Percentiles rank a stretch among this genome's conserved stretches.
Conservation (phyloP, 2,888 invertebrate species). For the Dexiosoma caninum region DNA sequence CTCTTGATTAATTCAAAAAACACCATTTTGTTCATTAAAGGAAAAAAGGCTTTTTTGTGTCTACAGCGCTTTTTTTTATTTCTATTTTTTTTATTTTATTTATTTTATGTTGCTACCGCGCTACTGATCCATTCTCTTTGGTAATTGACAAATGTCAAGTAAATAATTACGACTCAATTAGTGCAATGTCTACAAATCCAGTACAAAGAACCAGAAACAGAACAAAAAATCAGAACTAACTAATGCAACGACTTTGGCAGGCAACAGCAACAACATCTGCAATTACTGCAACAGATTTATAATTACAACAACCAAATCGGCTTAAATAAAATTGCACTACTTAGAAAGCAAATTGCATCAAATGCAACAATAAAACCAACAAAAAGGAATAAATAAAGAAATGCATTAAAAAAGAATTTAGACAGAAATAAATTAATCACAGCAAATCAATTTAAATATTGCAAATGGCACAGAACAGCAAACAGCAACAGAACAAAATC, state of each 20-base stretch:
- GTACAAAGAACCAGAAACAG: not conserved
- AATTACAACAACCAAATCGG: slow-evolving; percentile 42
- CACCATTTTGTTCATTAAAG: not conserved
- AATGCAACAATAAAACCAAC: not conserved
- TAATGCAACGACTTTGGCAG: slow-evolving; percentile 29
- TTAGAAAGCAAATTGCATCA: slow-evolving; percentile 42
- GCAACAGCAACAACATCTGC: slow-evolving; percentile 9
- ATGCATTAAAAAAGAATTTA: slow-evolving; percentile 26
- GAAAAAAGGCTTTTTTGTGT: not conserved
- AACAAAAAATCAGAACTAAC: slow-evolving; percentile 19
- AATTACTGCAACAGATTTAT: slow-evolving; percentile 35
- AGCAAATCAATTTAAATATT: slow-evolving; percentile 62
- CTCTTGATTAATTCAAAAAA: slow-evolving; percentile 30
- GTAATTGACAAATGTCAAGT: slow-evolving; percentile 62
- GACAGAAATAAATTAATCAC: slow-evolving; percentile 61
- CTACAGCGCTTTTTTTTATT: not conserved
- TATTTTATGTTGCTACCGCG: slow-evolving; percentile 29
- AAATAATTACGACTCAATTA: slow-evolving; percentile 64
- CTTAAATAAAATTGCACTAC: slow-evolving; percentile 51
- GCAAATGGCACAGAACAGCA: slow-evolving; percentile 27
- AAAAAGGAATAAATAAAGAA: slow-evolving; percentile 25
- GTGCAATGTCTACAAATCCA: slow-evolving; percentile 58
- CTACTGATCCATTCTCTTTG: slow-evolving; percentile 28
- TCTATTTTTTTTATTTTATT: slow-evolving; percentile 13
- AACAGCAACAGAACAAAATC: not conserved